These are phyloP conservation scores for Spongia lamella DNA, from an alignment of 37 sponge, comb jelly and placozoan genomes.

Conservation along the genomic window DNA sequence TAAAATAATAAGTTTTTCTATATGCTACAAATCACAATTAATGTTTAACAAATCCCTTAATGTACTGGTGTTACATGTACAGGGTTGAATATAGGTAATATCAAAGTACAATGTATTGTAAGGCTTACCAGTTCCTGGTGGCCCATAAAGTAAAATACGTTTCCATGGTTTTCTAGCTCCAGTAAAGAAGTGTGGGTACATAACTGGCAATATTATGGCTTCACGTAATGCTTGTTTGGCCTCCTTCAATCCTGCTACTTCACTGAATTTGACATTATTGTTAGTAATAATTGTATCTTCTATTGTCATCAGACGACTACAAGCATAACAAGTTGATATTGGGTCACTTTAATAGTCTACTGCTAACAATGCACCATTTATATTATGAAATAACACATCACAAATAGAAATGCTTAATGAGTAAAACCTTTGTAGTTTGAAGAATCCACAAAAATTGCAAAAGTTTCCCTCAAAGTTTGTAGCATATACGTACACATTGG, in stretches of 20 bases:
- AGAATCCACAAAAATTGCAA: background rate
- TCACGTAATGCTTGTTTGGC: conserved; percentile 78
- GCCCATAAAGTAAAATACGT: conserved; percentile 82
- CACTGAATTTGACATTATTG: conserved; percentile 23
- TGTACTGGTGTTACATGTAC: background rate
- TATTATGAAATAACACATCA: background rate
- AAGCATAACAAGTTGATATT: background rate
- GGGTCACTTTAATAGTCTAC: background rate
- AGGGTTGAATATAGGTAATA: background rate
- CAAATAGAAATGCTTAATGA: background rate
- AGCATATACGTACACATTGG: no score
- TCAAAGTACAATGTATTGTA: background rate
- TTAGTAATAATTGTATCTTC: conserved; percentile 33
- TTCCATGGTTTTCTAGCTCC: conserved; percentile 76
- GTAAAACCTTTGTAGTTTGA: background rate
- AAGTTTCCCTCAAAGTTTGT: no score
- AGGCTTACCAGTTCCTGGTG: conserved; percentile 78
- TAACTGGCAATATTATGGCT: conserved; percentile 66
- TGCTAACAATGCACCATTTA: background rate
- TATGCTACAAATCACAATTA: no score
- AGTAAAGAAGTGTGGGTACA: conserved; percentile 64
- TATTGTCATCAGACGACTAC: conserved; percentile 43
- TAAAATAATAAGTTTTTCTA: no score
- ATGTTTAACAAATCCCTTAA: background rate
- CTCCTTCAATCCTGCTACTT: conserved; percentile 72